These are phyloP conservation scores for Polypedilum vanderplanki DNA, from an alignment of 1,140 invertebrate species.

Conservation along the genomic window DNA sequence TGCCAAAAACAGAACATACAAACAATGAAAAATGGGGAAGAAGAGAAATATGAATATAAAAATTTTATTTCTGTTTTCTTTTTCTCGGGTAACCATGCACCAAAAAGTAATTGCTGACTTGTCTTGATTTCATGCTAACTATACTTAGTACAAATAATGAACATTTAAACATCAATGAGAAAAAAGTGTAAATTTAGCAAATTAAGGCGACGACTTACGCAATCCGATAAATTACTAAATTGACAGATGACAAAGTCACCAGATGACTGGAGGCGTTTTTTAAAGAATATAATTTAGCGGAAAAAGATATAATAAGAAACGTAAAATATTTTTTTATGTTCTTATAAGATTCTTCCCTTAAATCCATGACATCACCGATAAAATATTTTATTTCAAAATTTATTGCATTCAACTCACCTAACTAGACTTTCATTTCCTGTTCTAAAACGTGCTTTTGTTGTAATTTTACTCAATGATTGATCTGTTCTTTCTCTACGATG, in stretches of 20 bases:
- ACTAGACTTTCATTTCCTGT: conserved; percentile 62
- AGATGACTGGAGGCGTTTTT: conserved; percentile 63
- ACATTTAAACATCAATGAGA: conserved; percentile 14
- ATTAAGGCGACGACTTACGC: conserved; percentile 60
- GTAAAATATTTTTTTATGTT: neutral
- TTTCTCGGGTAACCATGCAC: neutral
- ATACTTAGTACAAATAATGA: conserved; percentile 1
- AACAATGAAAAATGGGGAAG: neutral
- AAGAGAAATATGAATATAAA: conserved; percentile 22
- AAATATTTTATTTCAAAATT: neutral
- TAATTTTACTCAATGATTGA: conserved; percentile 37
- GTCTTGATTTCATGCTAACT: conserved; percentile 13
- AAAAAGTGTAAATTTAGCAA: conserved; percentile 34
- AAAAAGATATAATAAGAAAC: neutral
- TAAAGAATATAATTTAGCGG: neutral
- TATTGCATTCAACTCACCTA: conserved; percentile 47
- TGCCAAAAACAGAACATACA: neutral
- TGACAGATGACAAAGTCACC: conserved; percentile 81
- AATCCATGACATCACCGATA: neutral
- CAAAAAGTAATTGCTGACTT: neutral
- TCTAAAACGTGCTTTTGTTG: conserved; percentile 47
- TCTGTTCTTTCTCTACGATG: conserved; percentile 59
- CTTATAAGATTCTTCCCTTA: conserved; percentile 19
- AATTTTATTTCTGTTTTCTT: neutral
- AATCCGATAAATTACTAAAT: conserved; percentile 81